Evolutionary conservation across 2,888 invertebrate genomes (phyloP), one percentile per base, ranked within the genome.

Genomic region (Suillia variegata): DNA sequence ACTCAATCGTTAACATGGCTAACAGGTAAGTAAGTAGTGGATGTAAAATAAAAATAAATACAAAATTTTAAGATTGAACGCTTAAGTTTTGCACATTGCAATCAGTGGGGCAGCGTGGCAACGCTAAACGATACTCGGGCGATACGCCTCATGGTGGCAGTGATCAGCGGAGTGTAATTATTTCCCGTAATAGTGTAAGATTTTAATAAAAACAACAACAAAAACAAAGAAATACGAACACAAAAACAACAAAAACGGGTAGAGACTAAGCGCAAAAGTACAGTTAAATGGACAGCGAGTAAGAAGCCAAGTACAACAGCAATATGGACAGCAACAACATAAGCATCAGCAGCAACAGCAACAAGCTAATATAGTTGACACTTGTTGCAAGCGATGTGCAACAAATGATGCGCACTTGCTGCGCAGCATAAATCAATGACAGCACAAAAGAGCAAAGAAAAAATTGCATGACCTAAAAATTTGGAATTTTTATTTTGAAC

Each of bases 131-230:
- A 26, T n/a, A 38, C 38, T 4, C 13, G 38, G n/a, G 4, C 38
- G 38, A 38, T n/a, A 38, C 38, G 38, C 38, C 38, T n/a, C n/a
- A n/a, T n/a, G 38, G n/a, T n/a, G 38, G 38, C 38, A 38, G 38
- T 38, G 38, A 38, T 38, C 38, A 38, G 38, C 38, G 10, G 15
- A 38, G 38, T 38, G 38, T n/a, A 38, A 38, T 38, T 38, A 38
- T 38, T 38, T 38, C 3, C 38, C 38, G 38, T 38, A 38, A 38
- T 38, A 38, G 26, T 26, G 26, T 26, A 26, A 26, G 10, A 26
- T 26, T 10, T n/a, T n/a, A n/a, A n/a, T 26, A 26, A 26, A 10
- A 26, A 10, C 26, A 26, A 26, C n/a, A 26, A 26, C 26, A 26
- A 26, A 26, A 26, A 26, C 26, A 26, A 26, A 5, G 26, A 26